Conservation (phyloP, 2,113 vertebrate genomes). For the Anolis carolinensis region DNA sequence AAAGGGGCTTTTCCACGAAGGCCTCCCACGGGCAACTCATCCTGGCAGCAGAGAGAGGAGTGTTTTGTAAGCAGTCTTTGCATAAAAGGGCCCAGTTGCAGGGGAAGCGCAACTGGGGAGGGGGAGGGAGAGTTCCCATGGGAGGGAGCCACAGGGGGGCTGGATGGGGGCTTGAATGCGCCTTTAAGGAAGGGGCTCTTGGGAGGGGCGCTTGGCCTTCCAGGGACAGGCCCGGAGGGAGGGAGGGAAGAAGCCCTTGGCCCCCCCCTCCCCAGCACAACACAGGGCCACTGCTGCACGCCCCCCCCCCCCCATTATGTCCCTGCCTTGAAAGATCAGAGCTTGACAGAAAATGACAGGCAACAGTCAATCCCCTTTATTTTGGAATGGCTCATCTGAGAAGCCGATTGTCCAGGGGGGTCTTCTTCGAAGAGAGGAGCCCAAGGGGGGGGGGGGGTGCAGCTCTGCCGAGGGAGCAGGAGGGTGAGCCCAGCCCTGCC, state of each 20-base stretch:
- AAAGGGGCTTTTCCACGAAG: too few species aligned
- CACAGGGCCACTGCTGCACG: too few species aligned
- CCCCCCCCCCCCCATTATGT: not conserved
- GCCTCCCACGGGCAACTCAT: not conserved
- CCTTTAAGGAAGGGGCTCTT: not conserved
- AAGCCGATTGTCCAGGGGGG: not conserved
- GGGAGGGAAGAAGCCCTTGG: too few species aligned
- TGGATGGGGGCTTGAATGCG: not conserved
- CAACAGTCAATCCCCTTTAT: not conserved
- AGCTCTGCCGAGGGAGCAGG: too few species aligned
- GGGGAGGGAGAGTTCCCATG: not conserved
- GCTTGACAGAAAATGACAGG: not conserved
- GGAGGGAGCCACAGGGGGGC: not conserved
- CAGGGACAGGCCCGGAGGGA: too few species aligned
- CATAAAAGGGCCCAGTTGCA: conserved; percentile 6
- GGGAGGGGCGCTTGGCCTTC: too few species aligned
- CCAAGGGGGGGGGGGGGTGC: too few species aligned
- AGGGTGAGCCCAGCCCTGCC: too few species aligned
- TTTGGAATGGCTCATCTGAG: conserved; percentile 6
- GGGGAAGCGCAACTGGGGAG: not conserved
- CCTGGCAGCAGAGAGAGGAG: conserved; percentile 15
- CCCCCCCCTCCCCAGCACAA: not conserved
- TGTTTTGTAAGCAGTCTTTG: conserved; percentile 24
- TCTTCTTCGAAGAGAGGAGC: not conserved
- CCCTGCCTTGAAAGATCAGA: not conserved